Evolutionary conservation across 2,113 vertebrate genomes (phyloP), one percentile per base, ranked within the genome.

Genomic region (Mola mola): DNA sequence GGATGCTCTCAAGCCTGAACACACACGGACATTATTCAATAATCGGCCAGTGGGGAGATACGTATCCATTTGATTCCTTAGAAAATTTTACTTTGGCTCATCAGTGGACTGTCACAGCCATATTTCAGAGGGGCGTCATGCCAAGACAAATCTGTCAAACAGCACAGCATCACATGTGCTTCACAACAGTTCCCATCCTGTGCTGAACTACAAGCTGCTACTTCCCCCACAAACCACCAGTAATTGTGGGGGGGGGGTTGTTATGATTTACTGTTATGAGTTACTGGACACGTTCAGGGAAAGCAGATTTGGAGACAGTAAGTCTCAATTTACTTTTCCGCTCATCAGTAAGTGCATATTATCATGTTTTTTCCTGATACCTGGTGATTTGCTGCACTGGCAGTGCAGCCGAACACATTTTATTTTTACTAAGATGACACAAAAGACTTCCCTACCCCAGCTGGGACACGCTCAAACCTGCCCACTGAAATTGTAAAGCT

Each of bases 81-180:
- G 16, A 29, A 29, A 51, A 44, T 43, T 72, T 47, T 36, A 43
- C 22, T 56, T 72, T 73, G 72, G 71, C 59, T 69, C 49, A 41
- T 48, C 49, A 43, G 16, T 28, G 36, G 16, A 6, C n/a, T n/a
- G n/a, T n/a, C n/a, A n/a, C n/a, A n/a, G n/a, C n/a, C n/a, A n/a
- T n/a, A n/a, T 77, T 63, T 72, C 41, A 57, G 37, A 17, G 38
- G 49, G 51, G 3, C 0, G 19, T 36, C 52, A 48, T 28, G 57
- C 73, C 69, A 71, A 67, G 29, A 46, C 28, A 64, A 74, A 63
- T 55, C n/a, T 25, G 12, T 66, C 51, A 72, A 72, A 53, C 61
- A 48, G 52, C 21, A 34, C n/a, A n/a, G n/a, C n/a, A n/a, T n/a
- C n/a, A 41, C 21, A 42, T 72, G 51, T 53, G 51, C 69, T 71